phyloP scores from a whole-genome alignment of 2,113 vertebrate genomes.

The Pseudorasbora parva region DNA sequence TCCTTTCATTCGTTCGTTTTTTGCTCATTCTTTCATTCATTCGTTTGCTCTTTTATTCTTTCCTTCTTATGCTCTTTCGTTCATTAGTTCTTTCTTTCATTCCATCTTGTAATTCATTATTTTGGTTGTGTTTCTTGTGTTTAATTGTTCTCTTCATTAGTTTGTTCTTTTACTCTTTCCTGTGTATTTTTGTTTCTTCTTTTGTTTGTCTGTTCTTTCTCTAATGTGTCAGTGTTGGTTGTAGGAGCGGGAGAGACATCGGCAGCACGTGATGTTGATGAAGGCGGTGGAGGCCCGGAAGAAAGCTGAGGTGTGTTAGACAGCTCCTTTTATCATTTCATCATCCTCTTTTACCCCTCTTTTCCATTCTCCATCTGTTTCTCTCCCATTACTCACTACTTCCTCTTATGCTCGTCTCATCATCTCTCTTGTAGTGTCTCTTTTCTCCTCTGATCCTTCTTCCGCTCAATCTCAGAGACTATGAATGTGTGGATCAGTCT shows the following conservation, averaged over 20 bases:
- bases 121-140: no score
- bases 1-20: not conserved
- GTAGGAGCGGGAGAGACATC: constrained; percentile 91
- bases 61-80: not conserved
- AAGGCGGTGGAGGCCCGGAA: constrained; percentile 94
- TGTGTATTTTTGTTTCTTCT: not conserved
- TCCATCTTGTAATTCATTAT: not conserved
- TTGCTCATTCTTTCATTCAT: not conserved
- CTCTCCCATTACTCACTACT: not conserved
- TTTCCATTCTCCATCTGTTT: not conserved
- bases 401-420: not conserved
- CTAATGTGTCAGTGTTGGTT: constrained; percentile 71
- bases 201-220: constrained; percentile 6
- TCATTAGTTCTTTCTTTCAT: not conserved
- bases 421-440: not conserved
- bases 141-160: not conserved
- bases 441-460: not conserved
- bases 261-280: constrained; percentile 94
- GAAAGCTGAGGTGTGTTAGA: constrained; percentile 87
- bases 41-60: not conserved
- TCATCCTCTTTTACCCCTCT: not conserved
- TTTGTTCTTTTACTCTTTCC: not conserved
- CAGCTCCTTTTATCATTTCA: not conserved
- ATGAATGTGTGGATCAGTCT: constrained; percentile 31
- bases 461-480: not conserved